Conservation (phyloP, 1,140 invertebrate genomes). For the Spodoptera litura region DNA sequence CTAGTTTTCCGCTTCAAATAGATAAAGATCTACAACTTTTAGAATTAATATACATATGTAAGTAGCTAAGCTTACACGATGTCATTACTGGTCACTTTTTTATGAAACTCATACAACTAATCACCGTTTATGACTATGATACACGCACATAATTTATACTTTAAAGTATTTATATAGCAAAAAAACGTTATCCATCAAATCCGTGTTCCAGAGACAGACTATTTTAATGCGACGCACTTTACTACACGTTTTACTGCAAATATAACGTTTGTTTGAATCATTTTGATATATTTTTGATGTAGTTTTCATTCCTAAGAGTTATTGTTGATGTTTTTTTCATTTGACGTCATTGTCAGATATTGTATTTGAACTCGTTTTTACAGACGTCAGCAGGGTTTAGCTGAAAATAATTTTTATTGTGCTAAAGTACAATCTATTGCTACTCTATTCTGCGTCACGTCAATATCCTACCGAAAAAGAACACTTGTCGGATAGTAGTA, state of each 20-base stretch:
- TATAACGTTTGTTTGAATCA: too few relatives aligned
- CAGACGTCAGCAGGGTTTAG: conserved; percentile 3
- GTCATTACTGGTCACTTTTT: conserved; percentile 17
- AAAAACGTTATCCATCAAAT: not conserved
- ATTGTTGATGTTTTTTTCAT: not conserved
- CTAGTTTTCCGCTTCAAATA: conserved; percentile 4
- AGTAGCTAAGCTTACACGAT: not conserved
- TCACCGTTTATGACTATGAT: conserved; percentile 18
- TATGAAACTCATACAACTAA: not conserved
- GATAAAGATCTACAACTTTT: conserved; percentile 1
- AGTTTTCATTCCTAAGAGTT: not conserved
- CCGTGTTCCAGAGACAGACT: too few relatives aligned
- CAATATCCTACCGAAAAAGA: too few relatives aligned
- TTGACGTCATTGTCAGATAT: not conserved
- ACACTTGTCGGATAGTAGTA: too few relatives aligned
- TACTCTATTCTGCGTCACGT: too few relatives aligned
- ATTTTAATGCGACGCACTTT: too few relatives aligned
- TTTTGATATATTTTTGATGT: too few relatives aligned
- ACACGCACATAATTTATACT: not conserved
- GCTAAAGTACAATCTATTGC: too few relatives aligned
- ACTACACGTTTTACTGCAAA: too few relatives aligned
- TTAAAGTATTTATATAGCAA: not conserved
- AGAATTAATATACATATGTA: not conserved
- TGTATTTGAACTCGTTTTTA: not conserved
- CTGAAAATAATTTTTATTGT: not conserved